Conservation (phyloP, 2,888 invertebrate genomes). For the Xestobium rufovillosum region DNA sequence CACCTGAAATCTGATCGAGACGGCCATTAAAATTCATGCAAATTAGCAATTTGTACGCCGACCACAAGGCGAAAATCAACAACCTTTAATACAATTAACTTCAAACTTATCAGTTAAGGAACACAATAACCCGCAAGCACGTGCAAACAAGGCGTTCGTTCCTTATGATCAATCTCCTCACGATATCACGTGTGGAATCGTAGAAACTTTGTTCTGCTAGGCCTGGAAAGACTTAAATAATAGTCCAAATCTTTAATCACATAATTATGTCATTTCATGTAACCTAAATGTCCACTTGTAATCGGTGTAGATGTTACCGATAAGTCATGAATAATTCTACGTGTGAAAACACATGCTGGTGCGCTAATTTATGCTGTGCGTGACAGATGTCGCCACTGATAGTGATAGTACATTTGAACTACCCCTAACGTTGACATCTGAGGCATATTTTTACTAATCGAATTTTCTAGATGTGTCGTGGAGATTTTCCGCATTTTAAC, state of each 20-base stretch:
- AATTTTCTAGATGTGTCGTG: no score
- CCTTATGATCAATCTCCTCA: no score
- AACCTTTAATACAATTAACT: not conserved
- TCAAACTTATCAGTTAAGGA: no score
- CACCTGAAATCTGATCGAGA: no score
- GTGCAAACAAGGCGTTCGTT: no score
- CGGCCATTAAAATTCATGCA: not conserved
- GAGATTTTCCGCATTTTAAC: no score
- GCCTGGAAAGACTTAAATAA: not conserved
- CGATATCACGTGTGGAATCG: no score
- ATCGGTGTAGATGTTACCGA: not conserved
- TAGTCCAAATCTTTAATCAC: not conserved
- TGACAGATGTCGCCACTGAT: slow-evolving; percentile 37
- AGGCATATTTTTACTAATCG: slow-evolving; percentile 1
- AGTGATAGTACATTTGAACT: slow-evolving; percentile 21
- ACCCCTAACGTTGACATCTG: slow-evolving; percentile 1
- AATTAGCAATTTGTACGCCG: not conserved
- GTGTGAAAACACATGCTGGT: slow-evolving; percentile 26
- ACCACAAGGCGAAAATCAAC: not conserved
- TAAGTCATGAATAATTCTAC: slow-evolving; percentile 2
- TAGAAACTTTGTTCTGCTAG: no score
- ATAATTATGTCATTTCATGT: slow-evolving; percentile 2
- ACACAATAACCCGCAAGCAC: no score
- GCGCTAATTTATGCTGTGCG: slow-evolving; percentile 40
- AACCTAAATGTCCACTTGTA: slow-evolving; percentile 3